Evolutionary conservation across 2,888 invertebrate species (phyloP).

Genomic region (Nomada lathburiana): DNA sequence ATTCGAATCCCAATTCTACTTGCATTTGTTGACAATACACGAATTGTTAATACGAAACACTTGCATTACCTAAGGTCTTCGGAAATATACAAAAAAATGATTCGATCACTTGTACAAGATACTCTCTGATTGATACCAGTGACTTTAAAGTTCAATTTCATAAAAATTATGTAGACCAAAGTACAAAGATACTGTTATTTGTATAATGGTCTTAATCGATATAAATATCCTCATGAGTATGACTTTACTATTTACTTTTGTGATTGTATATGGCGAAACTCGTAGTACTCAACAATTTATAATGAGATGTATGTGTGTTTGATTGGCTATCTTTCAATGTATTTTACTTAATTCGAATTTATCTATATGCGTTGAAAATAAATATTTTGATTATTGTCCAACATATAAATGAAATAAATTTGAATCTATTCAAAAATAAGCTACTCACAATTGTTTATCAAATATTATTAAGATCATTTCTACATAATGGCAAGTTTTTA

Average conservation of each 20-base stretch:
- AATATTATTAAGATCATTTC: not conserved
- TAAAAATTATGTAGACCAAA: not conserved
- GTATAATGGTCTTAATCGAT: too few species aligned
- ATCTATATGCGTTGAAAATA: not conserved
- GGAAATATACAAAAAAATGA: not conserved
- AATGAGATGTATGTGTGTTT: not conserved
- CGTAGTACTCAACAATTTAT: not conserved
- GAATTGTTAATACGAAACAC: not conserved
- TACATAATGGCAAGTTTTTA: not conserved
- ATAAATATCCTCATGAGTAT: too few species aligned
- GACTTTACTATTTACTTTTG: not conserved
- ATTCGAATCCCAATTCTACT: not conserved
- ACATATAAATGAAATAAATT: not conserved
- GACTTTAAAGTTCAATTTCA: conserved; percentile 5
- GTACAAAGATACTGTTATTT: conserved; percentile 3
- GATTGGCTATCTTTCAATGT: not conserved
- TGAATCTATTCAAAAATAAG: not conserved
- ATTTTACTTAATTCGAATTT: not conserved
- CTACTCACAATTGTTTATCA: not conserved
- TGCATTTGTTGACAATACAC: not conserved
- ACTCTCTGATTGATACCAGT: conserved; percentile 3
- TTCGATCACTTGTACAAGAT: not conserved
- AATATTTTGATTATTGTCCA: not conserved
- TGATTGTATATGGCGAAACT: not conserved
- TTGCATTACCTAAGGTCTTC: not conserved